Evolutionary conservation across 2,113 vertebrate genomes (phyloP).

Genomic region (Tiliqua scincoides): DNA sequence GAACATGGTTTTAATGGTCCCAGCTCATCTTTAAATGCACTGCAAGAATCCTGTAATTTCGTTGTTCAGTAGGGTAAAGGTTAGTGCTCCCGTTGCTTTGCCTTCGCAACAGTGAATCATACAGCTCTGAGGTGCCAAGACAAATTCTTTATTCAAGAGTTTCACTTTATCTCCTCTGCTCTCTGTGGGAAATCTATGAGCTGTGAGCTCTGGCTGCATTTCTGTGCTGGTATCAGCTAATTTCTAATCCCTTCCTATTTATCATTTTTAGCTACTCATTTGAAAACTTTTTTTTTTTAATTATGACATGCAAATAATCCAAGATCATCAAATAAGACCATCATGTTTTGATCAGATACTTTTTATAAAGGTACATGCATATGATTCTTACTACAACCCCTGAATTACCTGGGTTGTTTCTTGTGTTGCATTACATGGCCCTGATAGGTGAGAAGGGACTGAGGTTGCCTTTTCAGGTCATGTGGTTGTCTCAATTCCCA

Average conservation of each 20-base stretch:
- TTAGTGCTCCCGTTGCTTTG: slow-evolving; percentile 26
- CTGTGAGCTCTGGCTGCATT: slow-evolving; percentile 18
- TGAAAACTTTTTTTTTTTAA: neutral
- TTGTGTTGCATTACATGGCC: too few species aligned
- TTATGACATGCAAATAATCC: neutral
- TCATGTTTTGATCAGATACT: neutral
- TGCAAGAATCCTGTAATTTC: slow-evolving; percentile 9
- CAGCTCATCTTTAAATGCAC: neutral
- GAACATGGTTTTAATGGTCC: slow-evolving; percentile 20
- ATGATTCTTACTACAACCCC: neutral
- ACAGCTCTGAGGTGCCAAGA: slow-evolving; percentile 9
- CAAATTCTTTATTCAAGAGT: slow-evolving; percentile 35
- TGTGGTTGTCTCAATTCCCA: too few species aligned
- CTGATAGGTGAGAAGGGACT: too few species aligned
- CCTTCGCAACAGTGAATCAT: slow-evolving; percentile 49
- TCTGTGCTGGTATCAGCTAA: slow-evolving; percentile 28
- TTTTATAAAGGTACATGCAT: neutral
- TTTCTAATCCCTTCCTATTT: slow-evolving; percentile 34
- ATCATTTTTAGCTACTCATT: neutral
- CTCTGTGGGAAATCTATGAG: slow-evolving; percentile 46
- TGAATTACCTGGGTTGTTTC: too few species aligned
- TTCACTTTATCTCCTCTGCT: slow-evolving; percentile 38
- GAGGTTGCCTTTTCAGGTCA: too few species aligned
- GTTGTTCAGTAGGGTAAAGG: slow-evolving; percentile 7
- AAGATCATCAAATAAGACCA: slow-evolving; percentile 17